Evolutionary conservation across 2,888 invertebrate species (phyloP).

Genomic region (Lomographa bimaculata): DNA sequence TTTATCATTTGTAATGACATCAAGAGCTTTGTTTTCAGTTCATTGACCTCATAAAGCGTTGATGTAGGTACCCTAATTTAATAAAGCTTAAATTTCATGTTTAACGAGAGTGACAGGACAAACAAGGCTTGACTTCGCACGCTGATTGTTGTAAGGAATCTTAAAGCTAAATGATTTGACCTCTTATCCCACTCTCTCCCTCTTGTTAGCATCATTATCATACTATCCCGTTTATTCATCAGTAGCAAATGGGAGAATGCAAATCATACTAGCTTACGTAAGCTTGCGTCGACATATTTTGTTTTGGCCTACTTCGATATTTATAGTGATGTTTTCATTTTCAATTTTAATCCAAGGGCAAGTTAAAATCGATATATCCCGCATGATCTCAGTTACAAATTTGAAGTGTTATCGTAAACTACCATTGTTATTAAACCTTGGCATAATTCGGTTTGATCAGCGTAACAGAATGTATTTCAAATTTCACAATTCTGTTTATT

Average conservation of each 20-base stretch:
- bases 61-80: constrained; percentile 64
- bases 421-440: constrained; percentile 69
- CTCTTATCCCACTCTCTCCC: constrained; percentile 46
- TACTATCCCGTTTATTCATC: constrained; percentile 34
- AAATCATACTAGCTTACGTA: constrained; percentile 44
- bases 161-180: constrained; percentile 74
- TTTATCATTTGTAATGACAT: constrained; percentile 34
- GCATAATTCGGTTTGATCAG: constrained; percentile 48
- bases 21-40: constrained; percentile 36
- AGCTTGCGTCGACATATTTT: constrained; percentile 42
- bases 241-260: constrained; percentile 39
- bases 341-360: constrained; percentile 37
- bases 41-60: constrained; percentile 47
- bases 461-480: constrained; percentile 37
- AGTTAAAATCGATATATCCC: constrained; percentile 35
- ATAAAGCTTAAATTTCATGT: constrained; percentile 67
- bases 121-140: constrained; percentile 73
- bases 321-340: constrained; percentile 25
- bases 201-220: constrained; percentile 36
- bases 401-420: constrained; percentile 59
- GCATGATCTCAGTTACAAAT: constrained; percentile 42
- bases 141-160: constrained; percentile 76
- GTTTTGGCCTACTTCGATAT: constrained; percentile 29
- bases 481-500: constrained; percentile 62
- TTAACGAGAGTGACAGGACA: constrained; percentile 61